Evolutionary conservation across 2,888 invertebrate species (phyloP).

Genomic region (Nymphalis c-album): DNA sequence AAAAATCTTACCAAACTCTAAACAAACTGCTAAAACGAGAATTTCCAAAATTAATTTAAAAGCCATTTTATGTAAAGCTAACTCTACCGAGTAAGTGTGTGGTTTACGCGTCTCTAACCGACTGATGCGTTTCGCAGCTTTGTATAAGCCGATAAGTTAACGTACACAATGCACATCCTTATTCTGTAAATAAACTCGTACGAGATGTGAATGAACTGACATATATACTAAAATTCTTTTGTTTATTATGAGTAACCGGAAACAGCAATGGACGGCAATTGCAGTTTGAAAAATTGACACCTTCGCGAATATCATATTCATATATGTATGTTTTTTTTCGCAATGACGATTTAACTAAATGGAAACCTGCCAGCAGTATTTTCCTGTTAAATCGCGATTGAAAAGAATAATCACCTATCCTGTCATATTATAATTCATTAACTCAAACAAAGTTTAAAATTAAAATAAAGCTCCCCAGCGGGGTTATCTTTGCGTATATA

Average conservation of each 20-base stretch:
- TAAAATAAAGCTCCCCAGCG: too few relatives aligned
- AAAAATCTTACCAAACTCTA: constrained; percentile 34
- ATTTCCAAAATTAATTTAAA: constrained; percentile 26
- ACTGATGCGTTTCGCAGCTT: constrained; percentile 29
- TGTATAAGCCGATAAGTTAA: constrained; percentile 25
- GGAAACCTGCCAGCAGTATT: too few relatives aligned
- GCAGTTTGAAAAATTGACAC: too few relatives aligned
- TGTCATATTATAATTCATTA: too few relatives aligned
- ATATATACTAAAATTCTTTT: constrained; percentile 10
- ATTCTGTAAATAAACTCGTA: constrained; percentile 40
- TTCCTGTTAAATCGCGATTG: too few relatives aligned
- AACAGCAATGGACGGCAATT: too few relatives aligned
- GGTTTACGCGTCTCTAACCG: constrained; percentile 21
- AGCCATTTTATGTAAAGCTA: constrained; percentile 27
- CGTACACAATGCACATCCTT: constrained; percentile 43
- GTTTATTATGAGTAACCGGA: not conserved
- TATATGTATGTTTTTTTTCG: too few relatives aligned
- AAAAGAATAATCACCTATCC: too few relatives aligned
- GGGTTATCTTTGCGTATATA: too few relatives aligned
- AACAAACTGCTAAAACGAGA: constrained; percentile 24
- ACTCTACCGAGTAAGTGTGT: constrained; percentile 1
- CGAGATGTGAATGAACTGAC: constrained; percentile 35
- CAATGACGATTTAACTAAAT: not conserved
- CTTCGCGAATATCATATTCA: too few relatives aligned
- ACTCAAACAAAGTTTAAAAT: too few relatives aligned